Percentiles rank a stretch among this genome's conserved stretches.
These are phyloP conservation scores for Gorsachius magnificus DNA, from an alignment of 2,797 vertebrate genomes.

Conservation along the genomic window DNA sequence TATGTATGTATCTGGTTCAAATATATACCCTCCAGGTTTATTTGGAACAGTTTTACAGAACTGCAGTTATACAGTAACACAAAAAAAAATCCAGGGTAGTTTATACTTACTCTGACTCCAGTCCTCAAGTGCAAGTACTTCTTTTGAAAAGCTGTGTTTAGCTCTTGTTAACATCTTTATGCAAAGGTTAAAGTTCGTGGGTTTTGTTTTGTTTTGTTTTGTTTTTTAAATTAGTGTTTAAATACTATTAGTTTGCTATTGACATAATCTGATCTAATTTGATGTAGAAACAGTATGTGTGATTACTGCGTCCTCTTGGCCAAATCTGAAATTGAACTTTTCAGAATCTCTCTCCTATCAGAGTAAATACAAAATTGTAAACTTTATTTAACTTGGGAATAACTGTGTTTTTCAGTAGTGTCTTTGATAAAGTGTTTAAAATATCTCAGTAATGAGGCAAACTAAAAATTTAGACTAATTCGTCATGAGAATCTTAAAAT, in stretches of 20 bases:
- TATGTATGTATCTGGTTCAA: background rate
- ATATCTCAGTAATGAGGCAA: background rate
- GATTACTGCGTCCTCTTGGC: background rate
- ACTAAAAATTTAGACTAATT: background rate
- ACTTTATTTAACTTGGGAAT: background rate
- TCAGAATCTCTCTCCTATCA: background rate
- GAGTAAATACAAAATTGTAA: background rate
- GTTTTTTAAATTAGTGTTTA: background rate
- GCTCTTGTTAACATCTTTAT: background rate
- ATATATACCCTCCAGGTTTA: background rate
- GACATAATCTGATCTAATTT: background rate
- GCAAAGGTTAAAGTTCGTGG: background rate
- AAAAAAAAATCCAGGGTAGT: background rate
- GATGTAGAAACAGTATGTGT: background rate
- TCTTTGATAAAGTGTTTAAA: background rate
- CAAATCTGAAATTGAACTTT: background rate
- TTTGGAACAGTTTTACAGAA: background rate
- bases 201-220: fast-evolving
- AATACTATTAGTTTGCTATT: background rate
- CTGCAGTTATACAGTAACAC: background rate
- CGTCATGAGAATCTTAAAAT: background rate
- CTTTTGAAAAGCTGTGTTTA: background rate
- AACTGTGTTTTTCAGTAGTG: background rate
- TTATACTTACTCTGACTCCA: background rate
- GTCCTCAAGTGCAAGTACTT: background rate